phyloP scores from a whole-genome alignment of 2,888 invertebrate species.

The Notodonta dromedarius region DNA sequence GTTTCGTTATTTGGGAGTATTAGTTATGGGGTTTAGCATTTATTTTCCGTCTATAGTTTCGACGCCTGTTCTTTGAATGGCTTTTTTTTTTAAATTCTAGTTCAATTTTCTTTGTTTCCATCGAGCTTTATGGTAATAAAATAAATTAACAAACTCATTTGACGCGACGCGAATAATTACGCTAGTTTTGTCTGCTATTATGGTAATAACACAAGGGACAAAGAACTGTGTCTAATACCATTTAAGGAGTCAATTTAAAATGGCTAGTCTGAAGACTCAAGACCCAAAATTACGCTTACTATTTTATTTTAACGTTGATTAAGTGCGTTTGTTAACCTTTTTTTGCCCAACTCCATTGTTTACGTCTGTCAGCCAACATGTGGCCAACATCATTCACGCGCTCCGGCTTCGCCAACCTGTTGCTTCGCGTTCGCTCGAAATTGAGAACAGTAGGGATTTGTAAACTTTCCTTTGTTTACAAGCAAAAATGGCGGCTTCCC shows the following conservation, averaged over 20 bases:
- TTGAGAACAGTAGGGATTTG: constrained; percentile 4
- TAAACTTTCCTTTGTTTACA: not conserved
- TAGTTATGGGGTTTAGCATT: too few relatives aligned
- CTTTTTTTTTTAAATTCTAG: too few relatives aligned
- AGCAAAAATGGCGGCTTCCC: not conserved
- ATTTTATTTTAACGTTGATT: not conserved
- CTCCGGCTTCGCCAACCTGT: constrained; percentile 19
- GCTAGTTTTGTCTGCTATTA: too few relatives aligned
- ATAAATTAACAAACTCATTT: too few relatives aligned
- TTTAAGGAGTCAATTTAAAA: too few relatives aligned
- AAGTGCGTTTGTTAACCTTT: constrained; percentile 4
- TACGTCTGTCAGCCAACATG: constrained; percentile 10
- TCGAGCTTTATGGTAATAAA: too few relatives aligned
- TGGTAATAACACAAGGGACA: too few relatives aligned
- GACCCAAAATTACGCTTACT: not conserved
- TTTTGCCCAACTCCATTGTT: constrained; percentile 11
- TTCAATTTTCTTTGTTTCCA: not conserved
- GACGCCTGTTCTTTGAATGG: too few relatives aligned
- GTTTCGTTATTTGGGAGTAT: too few relatives aligned
- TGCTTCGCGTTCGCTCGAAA: constrained; percentile 12
- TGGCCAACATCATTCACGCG: constrained; percentile 18
- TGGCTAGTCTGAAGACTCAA: not conserved
- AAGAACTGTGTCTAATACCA: too few relatives aligned
- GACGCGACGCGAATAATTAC: too few relatives aligned
- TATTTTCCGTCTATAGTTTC: too few relatives aligned